phyloP scores from a whole-genome alignment of 2,113 vertebrate species.

The Cardinalis cardinalis region DNA sequence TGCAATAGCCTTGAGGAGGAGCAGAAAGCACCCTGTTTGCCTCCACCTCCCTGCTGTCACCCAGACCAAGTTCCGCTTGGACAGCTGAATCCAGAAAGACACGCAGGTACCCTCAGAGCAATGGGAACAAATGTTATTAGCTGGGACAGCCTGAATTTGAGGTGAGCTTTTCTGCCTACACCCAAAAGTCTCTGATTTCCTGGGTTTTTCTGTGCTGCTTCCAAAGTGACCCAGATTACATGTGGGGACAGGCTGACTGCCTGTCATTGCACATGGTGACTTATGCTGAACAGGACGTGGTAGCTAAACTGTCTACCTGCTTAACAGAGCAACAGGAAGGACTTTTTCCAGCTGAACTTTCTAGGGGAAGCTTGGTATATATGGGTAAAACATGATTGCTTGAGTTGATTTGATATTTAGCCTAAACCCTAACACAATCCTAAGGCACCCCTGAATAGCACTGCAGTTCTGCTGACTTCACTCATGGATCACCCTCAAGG shows the following conservation, averaged over 20 bases:
- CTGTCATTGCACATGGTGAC: not conserved
- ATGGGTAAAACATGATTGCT: not conserved
- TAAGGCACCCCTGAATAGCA: not conserved
- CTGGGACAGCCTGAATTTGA: not conserved
- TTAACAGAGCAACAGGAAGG: not conserved
- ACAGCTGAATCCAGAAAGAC: not conserved
- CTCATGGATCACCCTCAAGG: not conserved
- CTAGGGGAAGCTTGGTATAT: not conserved
- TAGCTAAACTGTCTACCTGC: not conserved
- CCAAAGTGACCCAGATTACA: not conserved
- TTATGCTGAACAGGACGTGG: not conserved
- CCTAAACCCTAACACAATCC: not conserved
- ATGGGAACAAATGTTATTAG: not conserved
- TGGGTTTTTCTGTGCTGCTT: not conserved
- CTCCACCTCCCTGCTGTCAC: not conserved
- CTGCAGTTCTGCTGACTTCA: not conserved
- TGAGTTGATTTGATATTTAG: not conserved
- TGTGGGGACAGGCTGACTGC: not conserved
- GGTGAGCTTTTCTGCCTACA: not conserved
- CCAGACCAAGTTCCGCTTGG: not conserved
- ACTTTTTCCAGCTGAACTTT: not conserved
- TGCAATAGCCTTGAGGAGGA: slow-evolving; percentile 16
- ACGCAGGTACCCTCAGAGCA: not conserved
- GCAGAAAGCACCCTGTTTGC: not conserved
- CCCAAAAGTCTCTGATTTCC: not conserved